These are phyloP conservation scores for Mechanitis messenoides DNA, from an alignment of 2,888 invertebrate species.

Conservation along the genomic window DNA sequence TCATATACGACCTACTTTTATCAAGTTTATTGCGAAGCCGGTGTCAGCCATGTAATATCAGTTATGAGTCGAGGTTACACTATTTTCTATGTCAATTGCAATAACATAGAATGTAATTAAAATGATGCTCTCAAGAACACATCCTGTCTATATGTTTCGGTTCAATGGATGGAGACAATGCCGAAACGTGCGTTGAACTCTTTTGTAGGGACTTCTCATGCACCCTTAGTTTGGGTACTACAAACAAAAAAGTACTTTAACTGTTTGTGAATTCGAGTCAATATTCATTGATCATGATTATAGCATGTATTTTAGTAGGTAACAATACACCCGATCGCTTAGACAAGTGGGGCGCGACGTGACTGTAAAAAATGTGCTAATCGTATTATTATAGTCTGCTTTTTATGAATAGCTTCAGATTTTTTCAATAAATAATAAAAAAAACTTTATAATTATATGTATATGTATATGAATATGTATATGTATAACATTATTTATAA, in stretches of 20 bases:
- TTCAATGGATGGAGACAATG: conserved; percentile 57
- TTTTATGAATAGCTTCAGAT: too few relatives aligned
- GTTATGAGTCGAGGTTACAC: conserved; percentile 18
- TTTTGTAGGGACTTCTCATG: conserved; percentile 61
- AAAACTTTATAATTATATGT: too few relatives aligned
- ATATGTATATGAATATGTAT: not conserved
- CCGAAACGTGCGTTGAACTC: conserved; percentile 72
- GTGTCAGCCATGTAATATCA: conserved; percentile 20
- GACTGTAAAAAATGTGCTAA: conserved; percentile 36
- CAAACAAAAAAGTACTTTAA: conserved; percentile 40
- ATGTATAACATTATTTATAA: not conserved
- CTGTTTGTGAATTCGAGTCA: conserved; percentile 44
- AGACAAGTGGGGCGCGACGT: conserved; percentile 53
- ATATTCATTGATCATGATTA: conserved; percentile 41
- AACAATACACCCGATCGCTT: conserved; percentile 42
- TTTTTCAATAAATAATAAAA: too few relatives aligned
- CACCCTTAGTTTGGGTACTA: conserved; percentile 22
- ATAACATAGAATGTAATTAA: conserved; percentile 16
- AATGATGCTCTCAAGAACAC: conserved; percentile 27
- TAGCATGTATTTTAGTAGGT: conserved; percentile 51
- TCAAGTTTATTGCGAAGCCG: conserved; percentile 19
- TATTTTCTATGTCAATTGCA: conserved; percentile 10
- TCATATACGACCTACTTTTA: conserved; percentile 23
- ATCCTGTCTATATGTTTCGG: conserved; percentile 54
- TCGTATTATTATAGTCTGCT: not conserved